Conservation (phyloP, 2,888 invertebrate genomes). For the Xestia xanthographa region DNA sequence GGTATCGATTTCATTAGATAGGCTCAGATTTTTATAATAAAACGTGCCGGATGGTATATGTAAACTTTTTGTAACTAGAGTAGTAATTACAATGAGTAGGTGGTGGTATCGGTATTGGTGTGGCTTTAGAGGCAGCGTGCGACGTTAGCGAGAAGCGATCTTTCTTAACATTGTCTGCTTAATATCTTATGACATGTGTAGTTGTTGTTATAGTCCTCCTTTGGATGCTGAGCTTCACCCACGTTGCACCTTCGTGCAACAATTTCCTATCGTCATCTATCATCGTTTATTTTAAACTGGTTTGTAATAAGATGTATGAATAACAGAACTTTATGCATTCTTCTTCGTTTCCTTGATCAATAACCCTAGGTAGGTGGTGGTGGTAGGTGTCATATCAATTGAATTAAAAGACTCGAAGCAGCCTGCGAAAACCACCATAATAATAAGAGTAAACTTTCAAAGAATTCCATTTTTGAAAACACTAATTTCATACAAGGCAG, state of each 20-base stretch:
- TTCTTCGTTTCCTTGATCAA: background rate
- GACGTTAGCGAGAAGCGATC: no score
- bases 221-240: background rate
- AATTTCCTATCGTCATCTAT: background rate
- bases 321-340: background rate
- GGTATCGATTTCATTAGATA: constrained; percentile 73
- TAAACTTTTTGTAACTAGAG: constrained; percentile 68
- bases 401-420: background rate
- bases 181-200: background rate
- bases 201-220: background rate
- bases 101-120: constrained; percentile 55
- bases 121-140: constrained; percentile 39
- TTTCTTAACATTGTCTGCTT: background rate
- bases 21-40: constrained; percentile 69
- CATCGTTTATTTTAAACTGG: background rate
- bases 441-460: background rate
- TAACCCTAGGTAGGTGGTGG: no score
- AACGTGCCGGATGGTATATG: constrained; percentile 68
- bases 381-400: background rate
- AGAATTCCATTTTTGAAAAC: no score
- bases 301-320: background rate
- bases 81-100: constrained; percentile 68
- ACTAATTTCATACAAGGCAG: no score
- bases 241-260: background rate
- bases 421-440: background rate